Percentiles rank a stretch among this genome's conserved stretches.
Conservation (phyloP, 2,797 vertebrate species). For the Vireo griseus region DNA sequence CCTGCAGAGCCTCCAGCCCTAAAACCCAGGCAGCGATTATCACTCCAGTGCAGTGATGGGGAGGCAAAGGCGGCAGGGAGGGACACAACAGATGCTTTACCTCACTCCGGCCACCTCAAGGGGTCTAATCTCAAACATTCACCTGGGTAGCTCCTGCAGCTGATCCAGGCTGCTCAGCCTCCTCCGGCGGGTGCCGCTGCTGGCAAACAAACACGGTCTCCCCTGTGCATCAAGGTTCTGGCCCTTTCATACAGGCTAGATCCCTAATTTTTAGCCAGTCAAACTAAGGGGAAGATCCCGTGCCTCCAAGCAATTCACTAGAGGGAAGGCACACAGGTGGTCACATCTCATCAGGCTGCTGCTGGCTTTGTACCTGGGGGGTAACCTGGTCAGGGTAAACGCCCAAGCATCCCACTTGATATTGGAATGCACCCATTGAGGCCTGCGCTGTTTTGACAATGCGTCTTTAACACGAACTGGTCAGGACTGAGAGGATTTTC, state of each 20-base stretch:
- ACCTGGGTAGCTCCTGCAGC: not conserved
- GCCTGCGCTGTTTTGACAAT: not conserved
- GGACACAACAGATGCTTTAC: not conserved
- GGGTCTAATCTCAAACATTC: not conserved
- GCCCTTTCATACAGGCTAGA: fast-evolving
- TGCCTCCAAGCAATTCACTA: fast-evolving
- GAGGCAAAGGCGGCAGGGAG: not conserved
- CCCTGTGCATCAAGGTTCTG: fast-evolving
- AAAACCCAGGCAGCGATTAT: not conserved
- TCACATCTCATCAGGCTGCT: not conserved
- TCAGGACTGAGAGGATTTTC: not conserved
- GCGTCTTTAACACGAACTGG: not conserved
- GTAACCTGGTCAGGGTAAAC: not conserved
- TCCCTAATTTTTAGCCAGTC: not conserved
- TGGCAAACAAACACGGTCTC: not conserved
- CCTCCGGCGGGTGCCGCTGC: not conserved
- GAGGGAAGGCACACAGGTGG: not conserved
- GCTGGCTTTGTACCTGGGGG: fast-evolving
- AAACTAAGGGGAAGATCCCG: fast-evolving
- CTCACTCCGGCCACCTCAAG: not conserved
- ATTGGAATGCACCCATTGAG: not conserved
- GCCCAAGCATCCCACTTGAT: not conserved
- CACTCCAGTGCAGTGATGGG: not conserved
- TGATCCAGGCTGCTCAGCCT: not conserved
- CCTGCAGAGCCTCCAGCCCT: not conserved